Evolutionary conservation across 2,888 invertebrate species (phyloP).

Genomic region (Rutpela maculata): DNA sequence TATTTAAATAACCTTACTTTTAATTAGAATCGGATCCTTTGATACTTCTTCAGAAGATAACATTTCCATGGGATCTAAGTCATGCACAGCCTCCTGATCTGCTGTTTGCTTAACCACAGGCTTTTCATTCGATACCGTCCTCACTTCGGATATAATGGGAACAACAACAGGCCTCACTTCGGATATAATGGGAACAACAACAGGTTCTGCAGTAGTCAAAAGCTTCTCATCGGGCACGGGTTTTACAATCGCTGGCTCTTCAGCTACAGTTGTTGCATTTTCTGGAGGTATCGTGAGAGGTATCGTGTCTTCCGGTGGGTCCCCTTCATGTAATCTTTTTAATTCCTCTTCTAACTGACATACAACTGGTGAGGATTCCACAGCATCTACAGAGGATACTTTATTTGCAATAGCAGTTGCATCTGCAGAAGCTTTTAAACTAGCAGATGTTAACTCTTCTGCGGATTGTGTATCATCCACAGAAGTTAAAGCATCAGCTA

Average conservation of each 20-base stretch:
- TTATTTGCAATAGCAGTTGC: slow-evolving; percentile 23
- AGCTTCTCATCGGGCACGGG: slow-evolving; percentile 2
- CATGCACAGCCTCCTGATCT: slow-evolving; percentile 30
- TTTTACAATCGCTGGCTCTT: slow-evolving; percentile 15
- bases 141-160: neutral
- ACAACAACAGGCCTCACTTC: too few relatives aligned
- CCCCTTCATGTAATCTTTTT: slow-evolving; percentile 52
- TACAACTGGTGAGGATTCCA: slow-evolving; percentile 38
- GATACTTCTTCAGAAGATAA: slow-evolving; percentile 57
- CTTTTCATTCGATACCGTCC: neutral
- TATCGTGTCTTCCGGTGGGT: slow-evolving; percentile 21
- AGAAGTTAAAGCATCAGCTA: slow-evolving; percentile 40
- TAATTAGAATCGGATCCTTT: slow-evolving; percentile 61
- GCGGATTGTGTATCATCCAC: slow-evolving; percentile 34
- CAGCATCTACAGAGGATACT: slow-evolving; percentile 28
- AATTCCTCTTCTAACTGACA: slow-evolving; percentile 51
- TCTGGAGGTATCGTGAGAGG: neutral
- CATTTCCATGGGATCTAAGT: slow-evolving; percentile 54
- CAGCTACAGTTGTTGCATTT: neutral
- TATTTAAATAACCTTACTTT: slow-evolving; percentile 56
- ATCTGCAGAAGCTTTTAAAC: slow-evolving; percentile 25
- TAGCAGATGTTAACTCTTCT: slow-evolving; percentile 38
- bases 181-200: neutral
- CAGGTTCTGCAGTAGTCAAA: neutral
- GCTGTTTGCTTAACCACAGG: neutral